Base-by-base conservation (phyloP, 37 sponge, comb jelly and placozoan species). In the Theonella swinhoei region DNA sequence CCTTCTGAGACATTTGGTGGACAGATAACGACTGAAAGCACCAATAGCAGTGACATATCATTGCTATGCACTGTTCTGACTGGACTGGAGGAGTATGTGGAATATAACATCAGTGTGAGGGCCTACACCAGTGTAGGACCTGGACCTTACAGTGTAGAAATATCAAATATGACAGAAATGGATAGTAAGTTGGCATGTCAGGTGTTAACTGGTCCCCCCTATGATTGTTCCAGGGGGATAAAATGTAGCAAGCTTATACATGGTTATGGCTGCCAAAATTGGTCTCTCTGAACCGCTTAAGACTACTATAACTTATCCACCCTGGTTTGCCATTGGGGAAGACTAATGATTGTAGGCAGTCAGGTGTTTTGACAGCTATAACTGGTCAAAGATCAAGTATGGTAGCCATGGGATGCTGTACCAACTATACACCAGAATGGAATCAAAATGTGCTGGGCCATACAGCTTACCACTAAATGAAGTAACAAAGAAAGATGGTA, bases 111-210 rank as follows among this genome's bases (percentile, higher is more conserved):
- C 33, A 14, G 23, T 9, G 39, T 72, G 3, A 4, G 74, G 19
- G 74, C 74, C 5, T 23, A 24, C 25, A 72, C 74, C 9, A 31
- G 5, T 67, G 39, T 72, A 9, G 74, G 74, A n/a, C n/a, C n/a
- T n/a, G 74, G 74, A 34, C 74, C 74, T 19, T 37, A 23, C 7
- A 47, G 54, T 14, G 14, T 17, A 17, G 11, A 47, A 7, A 47
- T 14, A 17, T 7, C 14, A 14, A 17, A 64, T 35, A 79, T 69
- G 64, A 86, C 87, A 42, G 38, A 35, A 1, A 35, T 71, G 73
- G 83, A 74, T 32, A 26, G 83, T 83, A 40, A 63, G 74, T 68
- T 22, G 76, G 14, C 20, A 5, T 28, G 42, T 68, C 36, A n/a
- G n/a, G n/a, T n/a, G n/a, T n/a, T n/a, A n/a, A n/a, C n/a, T n/a